These are phyloP conservation scores for Hypolimnas misippus DNA, from an alignment of 2,888 invertebrate genomes.

Conservation along the genomic window DNA sequence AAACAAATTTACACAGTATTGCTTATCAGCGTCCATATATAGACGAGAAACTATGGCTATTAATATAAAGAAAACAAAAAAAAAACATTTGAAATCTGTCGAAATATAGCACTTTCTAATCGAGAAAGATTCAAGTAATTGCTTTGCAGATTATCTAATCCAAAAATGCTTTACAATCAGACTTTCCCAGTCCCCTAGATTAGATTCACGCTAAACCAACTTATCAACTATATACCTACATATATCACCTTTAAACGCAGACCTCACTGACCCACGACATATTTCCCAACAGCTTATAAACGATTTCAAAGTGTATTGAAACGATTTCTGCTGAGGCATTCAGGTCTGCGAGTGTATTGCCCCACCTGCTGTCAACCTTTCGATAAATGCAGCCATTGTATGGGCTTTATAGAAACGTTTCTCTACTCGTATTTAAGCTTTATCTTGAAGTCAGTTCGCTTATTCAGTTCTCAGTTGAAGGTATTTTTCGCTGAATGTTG, in stretches of 20 bases:
- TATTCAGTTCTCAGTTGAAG: neutral
- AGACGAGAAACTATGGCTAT: no score
- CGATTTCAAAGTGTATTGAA: slow-evolving; percentile 35
- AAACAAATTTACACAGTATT: no score
- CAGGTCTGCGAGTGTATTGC: slow-evolving; percentile 36
- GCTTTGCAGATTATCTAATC: no score
- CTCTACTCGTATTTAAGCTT: neutral
- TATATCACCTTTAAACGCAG: neutral
- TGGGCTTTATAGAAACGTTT: slow-evolving; percentile 11
- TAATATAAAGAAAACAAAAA: no score
- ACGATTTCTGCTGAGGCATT: slow-evolving; percentile 35
- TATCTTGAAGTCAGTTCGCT: neutral
- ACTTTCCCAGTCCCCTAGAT: no score
- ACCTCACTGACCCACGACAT: neutral
- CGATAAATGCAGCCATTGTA: slow-evolving; percentile 30
- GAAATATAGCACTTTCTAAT: no score
- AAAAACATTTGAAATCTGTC: no score
- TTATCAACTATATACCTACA: no score
- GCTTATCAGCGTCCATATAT: no score
- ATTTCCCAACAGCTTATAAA: slow-evolving; percentile 12
- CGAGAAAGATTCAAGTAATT: no score
- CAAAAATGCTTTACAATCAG: no score
- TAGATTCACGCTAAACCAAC: no score
- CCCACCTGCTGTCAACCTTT: slow-evolving; percentile 18
- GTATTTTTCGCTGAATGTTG: neutral